Percentiles rank a stretch among this genome's conserved stretches.
Conservation (phyloP, 2,797 vertebrate species). For the Microctenopoma steveboyesi region DNA sequence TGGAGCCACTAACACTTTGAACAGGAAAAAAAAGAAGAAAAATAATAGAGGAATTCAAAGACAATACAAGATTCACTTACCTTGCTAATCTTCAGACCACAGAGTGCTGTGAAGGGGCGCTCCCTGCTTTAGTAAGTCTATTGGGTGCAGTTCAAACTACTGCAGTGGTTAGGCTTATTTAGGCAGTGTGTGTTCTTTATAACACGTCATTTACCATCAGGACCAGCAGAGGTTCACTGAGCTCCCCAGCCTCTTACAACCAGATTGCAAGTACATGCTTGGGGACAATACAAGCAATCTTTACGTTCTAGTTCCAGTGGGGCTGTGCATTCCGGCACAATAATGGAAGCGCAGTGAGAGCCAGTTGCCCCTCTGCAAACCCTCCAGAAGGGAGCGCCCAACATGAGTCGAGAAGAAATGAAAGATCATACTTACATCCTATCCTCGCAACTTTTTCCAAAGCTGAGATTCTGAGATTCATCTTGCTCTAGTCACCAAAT, state of each 20-base stretch:
- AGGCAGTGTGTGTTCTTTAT: conserved; percentile 80
- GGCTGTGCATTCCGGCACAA: background rate
- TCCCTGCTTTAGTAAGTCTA: conserved; percentile 89
- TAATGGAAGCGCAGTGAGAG: conserved; percentile 33
- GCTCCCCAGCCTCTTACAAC: conserved; percentile 37
- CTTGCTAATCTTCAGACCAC: conserved; percentile 75
- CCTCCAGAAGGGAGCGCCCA: conserved; percentile 98
- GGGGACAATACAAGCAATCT: background rate
- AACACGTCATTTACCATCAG: conserved; percentile 75
- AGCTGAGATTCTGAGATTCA: conserved; percentile 96
- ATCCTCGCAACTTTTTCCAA: conserved; percentile 99
- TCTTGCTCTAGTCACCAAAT: conserved; percentile 99
- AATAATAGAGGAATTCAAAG: background rate
- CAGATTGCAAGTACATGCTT: background rate
- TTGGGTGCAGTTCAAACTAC: conserved; percentile 88
- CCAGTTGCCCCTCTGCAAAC: conserved; percentile 96
- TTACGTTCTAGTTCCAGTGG: background rate
- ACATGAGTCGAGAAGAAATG: conserved; percentile 93
- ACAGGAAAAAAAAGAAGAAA: background rate
- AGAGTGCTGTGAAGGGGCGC: conserved; percentile 98
- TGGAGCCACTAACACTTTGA: too few species aligned
- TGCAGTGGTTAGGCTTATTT: conserved; percentile 87
- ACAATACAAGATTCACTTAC: conserved; percentile 48
- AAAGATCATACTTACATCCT: conserved; percentile 99
- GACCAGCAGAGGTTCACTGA: conserved; percentile 97